These are phyloP conservation scores for Bombus pascuorum DNA, from an alignment of 1,140 invertebrate genomes.

Conservation along the genomic window DNA sequence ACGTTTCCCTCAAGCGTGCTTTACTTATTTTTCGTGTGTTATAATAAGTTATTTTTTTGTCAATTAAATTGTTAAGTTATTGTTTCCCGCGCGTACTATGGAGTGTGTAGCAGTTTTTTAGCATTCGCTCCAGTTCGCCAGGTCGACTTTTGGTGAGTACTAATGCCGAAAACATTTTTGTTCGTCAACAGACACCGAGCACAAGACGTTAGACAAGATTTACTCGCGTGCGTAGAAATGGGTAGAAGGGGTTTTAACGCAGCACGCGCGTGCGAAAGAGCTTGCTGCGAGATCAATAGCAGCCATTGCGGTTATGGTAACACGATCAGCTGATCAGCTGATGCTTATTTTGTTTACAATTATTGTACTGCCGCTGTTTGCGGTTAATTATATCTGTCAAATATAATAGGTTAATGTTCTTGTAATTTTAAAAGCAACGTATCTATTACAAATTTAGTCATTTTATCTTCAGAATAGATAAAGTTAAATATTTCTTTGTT, in stretches of 20 bases:
- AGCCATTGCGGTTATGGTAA: constrained; percentile 64
- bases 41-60: background rate
- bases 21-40: constrained; percentile 2
- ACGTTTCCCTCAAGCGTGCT: background rate
- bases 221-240: constrained; percentile 31
- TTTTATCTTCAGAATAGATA: background rate
- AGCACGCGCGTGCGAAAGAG: constrained; percentile 47
- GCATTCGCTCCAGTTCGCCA: constrained; percentile 70
- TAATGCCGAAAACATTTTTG: background rate
- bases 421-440: no score
- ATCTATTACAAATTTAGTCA: background rate
- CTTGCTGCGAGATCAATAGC: constrained; percentile 67
- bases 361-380: background rate
- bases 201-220: background rate
- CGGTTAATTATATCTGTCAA: background rate
- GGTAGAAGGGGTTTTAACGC: constrained; percentile 43
- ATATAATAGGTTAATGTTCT: background rate
- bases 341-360: constrained; percentile 56
- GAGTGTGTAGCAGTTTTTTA: constrained; percentile 77
- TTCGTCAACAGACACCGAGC: background rate
- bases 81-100: constrained; percentile 69
- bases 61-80: constrained; percentile 13
- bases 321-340: constrained; percentile 59
- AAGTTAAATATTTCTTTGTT: background rate
- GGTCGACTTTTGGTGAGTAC: constrained; percentile 72